Conservation (phyloP, 2,888 invertebrate species). For the Odontocolon sp. region DNA sequence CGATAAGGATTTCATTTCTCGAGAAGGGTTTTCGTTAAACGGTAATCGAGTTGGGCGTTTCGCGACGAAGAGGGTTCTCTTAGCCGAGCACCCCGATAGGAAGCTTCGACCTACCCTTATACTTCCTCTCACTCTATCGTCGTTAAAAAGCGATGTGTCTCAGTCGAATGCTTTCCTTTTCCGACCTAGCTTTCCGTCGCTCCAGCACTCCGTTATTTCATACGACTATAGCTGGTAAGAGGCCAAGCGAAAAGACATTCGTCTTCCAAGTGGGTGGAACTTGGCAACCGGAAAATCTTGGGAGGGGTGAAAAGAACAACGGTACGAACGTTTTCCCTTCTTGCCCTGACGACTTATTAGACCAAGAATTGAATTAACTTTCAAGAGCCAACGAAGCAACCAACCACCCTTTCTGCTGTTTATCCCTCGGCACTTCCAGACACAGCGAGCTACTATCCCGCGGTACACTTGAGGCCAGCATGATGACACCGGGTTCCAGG, state of each 20-base stretch:
- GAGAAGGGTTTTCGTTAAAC: slow-evolving; percentile 74
- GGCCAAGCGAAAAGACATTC: slow-evolving; percentile 19
- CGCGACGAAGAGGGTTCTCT: slow-evolving; percentile 55
- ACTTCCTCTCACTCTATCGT: slow-evolving; percentile 55
- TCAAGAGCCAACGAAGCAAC: slow-evolving; percentile 61
- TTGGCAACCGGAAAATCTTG: slow-evolving; percentile 18
- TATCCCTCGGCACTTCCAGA: slow-evolving; percentile 60
- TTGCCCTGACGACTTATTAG: slow-evolving; percentile 69
- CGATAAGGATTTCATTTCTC: slow-evolving; percentile 78
- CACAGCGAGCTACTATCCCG: neutral
- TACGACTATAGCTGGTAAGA: neutral
- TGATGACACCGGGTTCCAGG: slow-evolving; percentile 19
- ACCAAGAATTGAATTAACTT: slow-evolving; percentile 73
- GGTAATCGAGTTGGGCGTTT: slow-evolving; percentile 76
- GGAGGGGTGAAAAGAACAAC: neutral
- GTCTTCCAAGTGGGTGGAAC: slow-evolving; percentile 7
- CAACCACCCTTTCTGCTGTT: slow-evolving; percentile 63
- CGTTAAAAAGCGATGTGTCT: slow-evolving; percentile 78
- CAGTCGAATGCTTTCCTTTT: slow-evolving; percentile 46
- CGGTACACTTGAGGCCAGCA: slow-evolving; percentile 34
- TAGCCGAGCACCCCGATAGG: slow-evolving; percentile 5
- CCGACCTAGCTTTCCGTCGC: slow-evolving; percentile 43
- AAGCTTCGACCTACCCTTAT: slow-evolving; percentile 23
- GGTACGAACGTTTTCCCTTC: slow-evolving; percentile 60
- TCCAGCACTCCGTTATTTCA: slow-evolving; percentile 12